Evolutionary conservation across 2,797 vertebrate species (phyloP).

Genomic region (Sebastes trivittatus): DNA sequence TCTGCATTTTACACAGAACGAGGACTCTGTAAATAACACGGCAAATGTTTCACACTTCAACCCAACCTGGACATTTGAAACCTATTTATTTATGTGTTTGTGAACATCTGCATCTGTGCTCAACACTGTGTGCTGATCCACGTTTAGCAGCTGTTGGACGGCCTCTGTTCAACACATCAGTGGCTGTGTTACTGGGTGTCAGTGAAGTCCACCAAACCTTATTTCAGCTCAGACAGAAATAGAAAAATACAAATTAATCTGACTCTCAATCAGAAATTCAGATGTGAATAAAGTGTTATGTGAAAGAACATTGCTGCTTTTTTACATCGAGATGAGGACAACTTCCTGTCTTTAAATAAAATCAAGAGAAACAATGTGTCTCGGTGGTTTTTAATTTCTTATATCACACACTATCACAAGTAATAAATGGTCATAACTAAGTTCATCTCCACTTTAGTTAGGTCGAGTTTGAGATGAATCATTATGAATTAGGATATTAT

Average conservation of each 20-base stretch:
- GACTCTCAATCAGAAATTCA: slow-evolving; percentile 38
- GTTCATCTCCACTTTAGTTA: neutral
- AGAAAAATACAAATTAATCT: slow-evolving; percentile 25
- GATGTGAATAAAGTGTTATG: slow-evolving; percentile 58
- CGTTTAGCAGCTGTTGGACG: slow-evolving; percentile 6
- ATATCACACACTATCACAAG: neutral
- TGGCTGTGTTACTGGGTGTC: slow-evolving; percentile 17
- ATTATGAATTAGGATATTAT: neutral
- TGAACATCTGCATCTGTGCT: slow-evolving; percentile 56
- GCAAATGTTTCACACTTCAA: slow-evolving; percentile 59
- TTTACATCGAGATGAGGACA: slow-evolving; percentile 55
- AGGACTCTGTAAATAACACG: slow-evolving; percentile 79
- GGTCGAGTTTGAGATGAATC: neutral
- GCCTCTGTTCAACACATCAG: slow-evolving; percentile 25
- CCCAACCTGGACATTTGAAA: slow-evolving; percentile 59
- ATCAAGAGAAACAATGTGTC: slow-evolving; percentile 51
- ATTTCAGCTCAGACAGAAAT: slow-evolving; percentile 23
- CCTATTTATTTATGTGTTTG: slow-evolving; percentile 68
- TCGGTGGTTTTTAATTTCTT: neutral
- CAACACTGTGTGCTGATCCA: slow-evolving; percentile 47
- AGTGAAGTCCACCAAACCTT: slow-evolving; percentile 23
- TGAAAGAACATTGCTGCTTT: slow-evolving; percentile 61
- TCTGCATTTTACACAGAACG: slow-evolving; percentile 64
- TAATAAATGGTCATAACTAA: neutral
- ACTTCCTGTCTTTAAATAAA: slow-evolving; percentile 72